Percentiles rank a stretch among this genome's conserved stretches.
Conservation (phyloP, 35 echinoderm and acorn worm species). For the Eucidaris tribuloides region DNA sequence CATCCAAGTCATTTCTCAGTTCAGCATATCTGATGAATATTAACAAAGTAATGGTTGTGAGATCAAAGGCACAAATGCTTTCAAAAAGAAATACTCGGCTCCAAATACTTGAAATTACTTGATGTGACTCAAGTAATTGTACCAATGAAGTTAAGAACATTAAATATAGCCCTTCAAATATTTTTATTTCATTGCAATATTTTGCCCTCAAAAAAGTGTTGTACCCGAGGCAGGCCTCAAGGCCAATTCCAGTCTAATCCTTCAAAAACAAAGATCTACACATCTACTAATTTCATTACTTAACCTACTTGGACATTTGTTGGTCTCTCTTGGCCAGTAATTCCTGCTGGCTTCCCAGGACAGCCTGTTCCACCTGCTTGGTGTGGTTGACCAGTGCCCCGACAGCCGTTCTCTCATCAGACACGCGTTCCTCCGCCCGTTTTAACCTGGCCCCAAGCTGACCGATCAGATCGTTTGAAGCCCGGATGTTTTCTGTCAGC, state of each 20-base stretch:
- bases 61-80: no score
- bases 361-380: slow-evolving; percentile 98
- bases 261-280: background rate
- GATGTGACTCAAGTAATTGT: no score
- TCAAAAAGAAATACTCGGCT: no score
- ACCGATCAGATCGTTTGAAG: slow-evolving; percentile 97
- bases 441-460: slow-evolving; percentile 94
- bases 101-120: no score
- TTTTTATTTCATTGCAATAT: no score
- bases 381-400: slow-evolving; percentile 96
- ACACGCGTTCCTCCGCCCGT: slow-evolving; percentile 91
- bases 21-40: no score
- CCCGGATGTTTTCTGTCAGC: slow-evolving; percentile 91
- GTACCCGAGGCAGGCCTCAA: no score
- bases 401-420: slow-evolving; percentile 92
- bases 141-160: no score
- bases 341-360: slow-evolving; percentile 95
- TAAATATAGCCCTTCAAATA: no score
- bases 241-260: no score
- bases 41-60: no score
- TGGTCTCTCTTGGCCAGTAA: slow-evolving; percentile 87
- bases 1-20: slow-evolving; percentile 89
- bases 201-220: no score
- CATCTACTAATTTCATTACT: background rate
- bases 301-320: slow-evolving; percentile 82